Evolutionary conservation across 2,113 vertebrate genomes (phyloP), one percentile per base, ranked within the genome.

Genomic region (Australoheros scitulus): DNA sequence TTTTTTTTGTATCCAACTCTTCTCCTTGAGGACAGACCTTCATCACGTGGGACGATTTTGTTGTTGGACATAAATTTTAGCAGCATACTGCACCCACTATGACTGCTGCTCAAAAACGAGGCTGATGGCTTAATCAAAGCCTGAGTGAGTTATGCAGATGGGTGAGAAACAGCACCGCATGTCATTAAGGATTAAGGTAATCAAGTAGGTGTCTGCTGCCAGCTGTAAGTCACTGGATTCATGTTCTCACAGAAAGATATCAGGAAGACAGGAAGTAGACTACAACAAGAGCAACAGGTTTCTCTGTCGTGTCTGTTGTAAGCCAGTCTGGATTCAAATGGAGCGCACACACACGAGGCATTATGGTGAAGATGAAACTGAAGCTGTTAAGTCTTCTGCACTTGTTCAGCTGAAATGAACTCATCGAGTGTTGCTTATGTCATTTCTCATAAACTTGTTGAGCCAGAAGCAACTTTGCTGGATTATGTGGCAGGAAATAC

Each of bases 171-270:
- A 1, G 32, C 15, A 1, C 61, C 36, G 61, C 64, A 6, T 85
- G 82, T 83, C 57, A 76, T 59, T 43, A 65, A 52, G 38, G 74
- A 76, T 59, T 43, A 65, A 52, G 38, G 74, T 85, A 82, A 88
- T 88, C 52, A 83, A 80, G 65, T 57, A 32, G 74, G 32, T 60
- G 74, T 61, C 61, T 72, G 65, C 77, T 81, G 77, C 61, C 55
- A 75, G 18, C 20, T 43, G 58, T 88, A 88, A 87, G 74, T 87
- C 79, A 86, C 6, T 78, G 86, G 22, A 63, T 86, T 75, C 75
- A 65, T 56, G 88, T 84, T 60, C 10, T 68, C 47, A 50, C 60
- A 38, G 65, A 79, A 18, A 22, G 77, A 64, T 84, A 61, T 78
- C 77, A 61, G 63, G 50, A 32, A 58, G 65, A 83, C 61, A 22